Conservation (phyloP, 1,140 invertebrate species). For the Temnothorax nylanderi region DNA sequence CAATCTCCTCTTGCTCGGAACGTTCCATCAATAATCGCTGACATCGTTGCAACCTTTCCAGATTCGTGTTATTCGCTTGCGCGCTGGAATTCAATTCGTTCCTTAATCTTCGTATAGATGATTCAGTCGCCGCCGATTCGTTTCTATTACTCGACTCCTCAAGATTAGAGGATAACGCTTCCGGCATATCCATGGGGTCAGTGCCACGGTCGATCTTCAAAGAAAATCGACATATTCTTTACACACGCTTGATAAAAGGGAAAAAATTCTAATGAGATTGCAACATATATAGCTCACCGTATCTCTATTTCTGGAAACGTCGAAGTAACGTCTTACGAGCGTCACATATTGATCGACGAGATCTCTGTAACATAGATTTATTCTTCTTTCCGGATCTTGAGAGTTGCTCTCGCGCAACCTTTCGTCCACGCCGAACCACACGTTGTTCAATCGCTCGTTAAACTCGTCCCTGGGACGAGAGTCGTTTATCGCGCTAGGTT, state of each 20-base stretch:
- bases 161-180: constrained; percentile 49
- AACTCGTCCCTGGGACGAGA: constrained; percentile 5
- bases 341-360: constrained; percentile 86
- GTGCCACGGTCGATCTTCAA: constrained; percentile 84
- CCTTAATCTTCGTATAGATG: constrained; percentile 69
- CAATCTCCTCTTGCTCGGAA: constrained; percentile 60
- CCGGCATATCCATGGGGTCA: constrained; percentile 88
- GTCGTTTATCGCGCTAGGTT: neutral
- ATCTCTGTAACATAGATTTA: constrained; percentile 77
- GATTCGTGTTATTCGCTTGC: constrained; percentile 66
- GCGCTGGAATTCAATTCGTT: constrained; percentile 68
- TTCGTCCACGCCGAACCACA: constrained; percentile 54
- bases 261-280: constrained; percentile 52
- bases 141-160: constrained; percentile 38
- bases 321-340: constrained; percentile 85
- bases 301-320: constrained; percentile 83
- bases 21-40: constrained; percentile 62
- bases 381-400: constrained; percentile 62
- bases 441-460: constrained; percentile 46
- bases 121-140: constrained; percentile 50
- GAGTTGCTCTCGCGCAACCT: constrained; percentile 46
- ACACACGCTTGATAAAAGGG: constrained; percentile 75
- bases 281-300: constrained; percentile 75
- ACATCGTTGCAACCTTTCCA: constrained; percentile 67
- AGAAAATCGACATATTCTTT: constrained; percentile 35